phyloP scores from a whole-genome alignment of 2,113 vertebrate species.

The Ondatra zibethicus region DNA sequence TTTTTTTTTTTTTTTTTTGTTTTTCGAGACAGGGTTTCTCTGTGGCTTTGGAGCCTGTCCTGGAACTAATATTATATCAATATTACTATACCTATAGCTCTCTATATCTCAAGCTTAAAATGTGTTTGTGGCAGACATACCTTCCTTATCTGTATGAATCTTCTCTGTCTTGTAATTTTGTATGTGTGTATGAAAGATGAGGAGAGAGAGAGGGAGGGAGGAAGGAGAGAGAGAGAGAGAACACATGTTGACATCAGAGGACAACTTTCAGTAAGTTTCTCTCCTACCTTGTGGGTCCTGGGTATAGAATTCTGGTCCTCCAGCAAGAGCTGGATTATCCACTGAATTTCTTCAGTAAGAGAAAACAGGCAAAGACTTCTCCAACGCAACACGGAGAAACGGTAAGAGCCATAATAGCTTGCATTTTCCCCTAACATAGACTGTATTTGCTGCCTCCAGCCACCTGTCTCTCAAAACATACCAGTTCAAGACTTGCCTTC shows the following conservation, averaged over 20 bases:
- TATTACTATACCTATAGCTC: neutral
- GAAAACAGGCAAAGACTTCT: neutral
- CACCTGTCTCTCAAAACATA: neutral
- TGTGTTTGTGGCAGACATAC: slow-evolving; percentile 33
- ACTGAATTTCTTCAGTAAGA: neutral
- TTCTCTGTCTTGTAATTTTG: slow-evolving; percentile 19
- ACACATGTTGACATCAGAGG: neutral
- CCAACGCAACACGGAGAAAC: neutral
- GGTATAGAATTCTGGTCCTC: neutral
- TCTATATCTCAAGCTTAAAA: neutral
- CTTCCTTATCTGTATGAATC: neutral
- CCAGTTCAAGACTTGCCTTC: neutral
- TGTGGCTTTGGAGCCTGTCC: too few relatives aligned
- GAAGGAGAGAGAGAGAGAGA: neutral
- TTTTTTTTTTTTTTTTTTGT: too few relatives aligned
- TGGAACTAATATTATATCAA: too few relatives aligned
- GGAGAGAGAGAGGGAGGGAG: neutral
- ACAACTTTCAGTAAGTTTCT: neutral
- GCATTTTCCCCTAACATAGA: neutral
- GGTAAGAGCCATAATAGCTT: slow-evolving; percentile 25
- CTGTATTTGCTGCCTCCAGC: slow-evolving; percentile 11
- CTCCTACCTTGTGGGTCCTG: neutral
- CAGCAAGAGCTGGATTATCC: neutral
- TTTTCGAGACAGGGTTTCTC: too few relatives aligned
- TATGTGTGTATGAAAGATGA: neutral